A percentile compares a stretch with the other conserved stretches of the same genome.
These are phyloP conservation scores for Gymnocephalus cernua DNA, from an alignment of 2,113 vertebrate genomes.

Conservation along the genomic window DNA sequence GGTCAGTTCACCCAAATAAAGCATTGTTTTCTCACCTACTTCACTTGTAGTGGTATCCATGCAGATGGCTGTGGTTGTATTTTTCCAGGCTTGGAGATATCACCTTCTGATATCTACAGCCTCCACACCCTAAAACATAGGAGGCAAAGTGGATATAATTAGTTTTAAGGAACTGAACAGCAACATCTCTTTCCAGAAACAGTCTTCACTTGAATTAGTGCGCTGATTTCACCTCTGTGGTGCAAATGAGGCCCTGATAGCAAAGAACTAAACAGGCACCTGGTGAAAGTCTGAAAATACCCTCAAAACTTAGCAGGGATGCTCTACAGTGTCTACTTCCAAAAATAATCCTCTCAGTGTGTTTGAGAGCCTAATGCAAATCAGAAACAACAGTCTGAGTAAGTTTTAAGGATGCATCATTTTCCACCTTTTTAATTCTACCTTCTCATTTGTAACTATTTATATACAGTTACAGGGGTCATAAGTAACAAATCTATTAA, in stretches of 20 bases:
- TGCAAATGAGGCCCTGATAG: constrained; percentile 10
- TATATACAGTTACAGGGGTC: not conserved
- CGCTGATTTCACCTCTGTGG: not conserved
- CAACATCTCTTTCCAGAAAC: not conserved
- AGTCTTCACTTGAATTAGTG: not conserved
- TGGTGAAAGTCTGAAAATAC: constrained; percentile 37
- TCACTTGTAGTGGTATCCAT: not conserved
- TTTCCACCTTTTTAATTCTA: not conserved
- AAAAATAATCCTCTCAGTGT: constrained; percentile 1
- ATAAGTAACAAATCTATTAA: not conserved
- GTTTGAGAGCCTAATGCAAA: not conserved
- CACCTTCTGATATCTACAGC: not conserved
- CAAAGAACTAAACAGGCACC: not conserved
- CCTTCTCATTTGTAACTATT: not conserved
- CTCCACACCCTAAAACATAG: not conserved
- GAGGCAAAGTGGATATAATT: not conserved
- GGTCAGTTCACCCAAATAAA: not conserved
- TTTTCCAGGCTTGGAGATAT: not conserved
- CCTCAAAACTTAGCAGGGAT: constrained; percentile 19
- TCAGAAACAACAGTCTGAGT: not conserved
- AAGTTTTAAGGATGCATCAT: not conserved
- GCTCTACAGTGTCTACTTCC: not conserved
- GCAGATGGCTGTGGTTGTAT: not conserved
- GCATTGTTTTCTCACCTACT: not conserved
- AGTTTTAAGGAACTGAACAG: not conserved